Evolutionary conservation across 2,888 invertebrate genomes (phyloP), one percentile per base, ranked within the genome.

Genomic region (Cosmia trapezina): DNA sequence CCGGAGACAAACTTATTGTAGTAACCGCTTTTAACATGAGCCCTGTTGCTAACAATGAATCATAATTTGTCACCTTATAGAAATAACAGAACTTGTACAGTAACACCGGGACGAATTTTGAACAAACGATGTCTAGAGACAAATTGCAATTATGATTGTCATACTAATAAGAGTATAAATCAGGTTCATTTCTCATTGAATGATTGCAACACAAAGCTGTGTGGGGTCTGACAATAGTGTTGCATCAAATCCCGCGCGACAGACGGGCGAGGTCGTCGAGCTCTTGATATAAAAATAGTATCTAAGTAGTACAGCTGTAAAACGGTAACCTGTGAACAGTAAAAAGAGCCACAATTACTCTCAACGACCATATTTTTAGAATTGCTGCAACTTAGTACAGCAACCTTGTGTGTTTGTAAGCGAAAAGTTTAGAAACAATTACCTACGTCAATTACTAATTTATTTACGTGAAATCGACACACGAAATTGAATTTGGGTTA

Each of bases 231-330:
- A 93, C 92, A 93, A 92, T 90, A 85, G 86, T 82, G 88, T 93
- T 93, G 92, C 92, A 91, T 89, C 90, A 92, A 92, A 90, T 89
- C 81, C 88, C 85, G 88, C 87, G 86, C 87, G 85, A 86, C 88
- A 86, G 88, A 87, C 91, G 80, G 87, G 83, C 92, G 89, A 93
- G 93, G 91, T 90, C 91, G 86, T 83, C 90, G 81, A 81, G 88
- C 88, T 87, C 88, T 84, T 87, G 86, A 87, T 88, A 87, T 86
- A 83, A 87, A 87, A 87, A 84, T 86, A 86, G 83, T 86, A 84
- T 80, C 85, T 85, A 85, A 85, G 76, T 77, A 81, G 81, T 86
- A 81, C 81, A 83, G 74, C 74, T 83, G 74, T 83, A 82, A 83
- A 85, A 87, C 88, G 83, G 85, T 86, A 85, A 83, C 85, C 71